Percentiles rank a stretch among this genome's conserved stretches.
phyloP scores from a whole-genome alignment of 1,140 invertebrate species.

The Mycetomoellerius zeteki region DNA sequence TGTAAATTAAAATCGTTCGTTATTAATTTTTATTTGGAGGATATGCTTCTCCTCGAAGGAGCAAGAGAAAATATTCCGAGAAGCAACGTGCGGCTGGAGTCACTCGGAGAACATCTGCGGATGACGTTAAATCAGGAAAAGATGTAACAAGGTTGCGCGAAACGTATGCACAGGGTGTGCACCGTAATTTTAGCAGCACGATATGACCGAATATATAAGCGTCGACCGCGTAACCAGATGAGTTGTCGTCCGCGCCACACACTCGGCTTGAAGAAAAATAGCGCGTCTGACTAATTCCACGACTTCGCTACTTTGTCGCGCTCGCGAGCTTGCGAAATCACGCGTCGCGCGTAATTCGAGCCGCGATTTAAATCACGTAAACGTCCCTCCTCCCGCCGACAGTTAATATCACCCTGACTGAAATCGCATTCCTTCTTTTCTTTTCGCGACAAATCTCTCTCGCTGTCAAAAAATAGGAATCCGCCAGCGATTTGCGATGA shows the following conservation, averaged over 20 bases:
- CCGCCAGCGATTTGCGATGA: background rate
- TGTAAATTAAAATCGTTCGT: background rate
- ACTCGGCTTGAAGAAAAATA: conserved; percentile 68
- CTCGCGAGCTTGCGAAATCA: conserved; percentile 57
- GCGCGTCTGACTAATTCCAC: conserved; percentile 74
- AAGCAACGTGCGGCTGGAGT: background rate
- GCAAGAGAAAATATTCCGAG: background rate
- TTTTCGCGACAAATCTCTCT: background rate
- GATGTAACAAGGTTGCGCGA: conserved; percentile 25
- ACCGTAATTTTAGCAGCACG: conserved; percentile 70
- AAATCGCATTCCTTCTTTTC: conserved; percentile 9
- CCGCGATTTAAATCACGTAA: conserved; percentile 71
- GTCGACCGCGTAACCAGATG: conserved; percentile 61
- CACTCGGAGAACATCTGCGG: background rate
- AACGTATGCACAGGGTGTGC: background rate
- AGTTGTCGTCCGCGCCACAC: conserved; percentile 49
- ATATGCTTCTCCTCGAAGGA: background rate
- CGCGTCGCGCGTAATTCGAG: conserved; percentile 68
- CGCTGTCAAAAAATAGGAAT: background rate
- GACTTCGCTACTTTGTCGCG: conserved; percentile 67
- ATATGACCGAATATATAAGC: conserved; percentile 64
- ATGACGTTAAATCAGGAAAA: background rate
- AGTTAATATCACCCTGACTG: conserved; percentile 35
- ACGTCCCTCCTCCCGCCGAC: background rate
- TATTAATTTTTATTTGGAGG: background rate